These are phyloP conservation scores for Agonopterix heracliana DNA, from an alignment of 2,888 invertebrate species.

Conservation along the genomic window DNA sequence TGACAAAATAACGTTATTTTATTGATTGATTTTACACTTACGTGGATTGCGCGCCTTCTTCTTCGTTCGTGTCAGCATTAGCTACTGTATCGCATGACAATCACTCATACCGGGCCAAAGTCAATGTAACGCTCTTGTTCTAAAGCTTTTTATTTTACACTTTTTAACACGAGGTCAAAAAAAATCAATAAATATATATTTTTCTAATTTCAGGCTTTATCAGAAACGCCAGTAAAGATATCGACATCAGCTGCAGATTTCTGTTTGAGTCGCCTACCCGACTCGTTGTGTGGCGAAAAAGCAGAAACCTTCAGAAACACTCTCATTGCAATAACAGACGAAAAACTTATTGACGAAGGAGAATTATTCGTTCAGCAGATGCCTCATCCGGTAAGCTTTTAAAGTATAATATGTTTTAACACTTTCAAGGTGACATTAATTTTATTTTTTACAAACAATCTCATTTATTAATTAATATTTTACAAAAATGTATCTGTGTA, in stretches of 20 bases:
- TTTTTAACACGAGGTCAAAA: too few relatives aligned
- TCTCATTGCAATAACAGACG: constrained; percentile 54
- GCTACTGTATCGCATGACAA: too few relatives aligned
- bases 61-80: too few relatives aligned
- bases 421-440: neutral
- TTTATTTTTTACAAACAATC: neutral
- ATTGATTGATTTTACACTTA: too few relatives aligned
- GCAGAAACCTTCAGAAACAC: constrained; percentile 25
- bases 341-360: constrained; percentile 46
- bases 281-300: constrained; percentile 19
- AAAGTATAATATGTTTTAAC: neutral
- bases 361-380: constrained; percentile 55
- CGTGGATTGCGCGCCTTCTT: too few relatives aligned
- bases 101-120: too few relatives aligned
- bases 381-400: constrained; percentile 60
- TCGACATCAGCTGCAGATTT: constrained; percentile 65
- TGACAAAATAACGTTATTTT: too few relatives aligned
- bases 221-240: constrained; percentile 38
- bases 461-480: too few relatives aligned
- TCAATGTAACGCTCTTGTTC: too few relatives aligned
- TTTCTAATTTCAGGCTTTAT: constrained; percentile 27
- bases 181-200: too few relatives aligned
- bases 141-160: too few relatives aligned
- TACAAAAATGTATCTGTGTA: too few relatives aligned
- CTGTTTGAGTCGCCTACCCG: constrained; percentile 41